Evolutionary conservation across 2,113 vertebrate genomes (phyloP).

Genomic region (Poeciliopsis prolifica): DNA sequence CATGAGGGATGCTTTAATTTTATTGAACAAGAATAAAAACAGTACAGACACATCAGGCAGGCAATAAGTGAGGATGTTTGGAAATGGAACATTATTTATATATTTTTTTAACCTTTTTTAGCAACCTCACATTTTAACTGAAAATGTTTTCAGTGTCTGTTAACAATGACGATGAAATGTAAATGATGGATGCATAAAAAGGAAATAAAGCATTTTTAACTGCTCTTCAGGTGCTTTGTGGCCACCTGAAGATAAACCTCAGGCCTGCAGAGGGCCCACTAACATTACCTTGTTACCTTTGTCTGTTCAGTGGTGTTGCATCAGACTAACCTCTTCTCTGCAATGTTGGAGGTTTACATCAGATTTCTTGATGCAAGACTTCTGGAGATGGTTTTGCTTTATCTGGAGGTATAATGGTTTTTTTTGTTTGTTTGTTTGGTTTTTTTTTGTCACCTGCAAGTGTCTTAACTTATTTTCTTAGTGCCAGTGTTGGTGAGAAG

Average conservation of each 20-base stretch:
- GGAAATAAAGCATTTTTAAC: slow-evolving; percentile 11
- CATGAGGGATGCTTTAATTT: slow-evolving; percentile 12
- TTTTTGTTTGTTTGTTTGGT: too few species aligned
- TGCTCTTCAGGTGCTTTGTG: neutral
- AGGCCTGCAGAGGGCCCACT: slow-evolving; percentile 64
- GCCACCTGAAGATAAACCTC: neutral
- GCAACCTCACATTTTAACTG: neutral
- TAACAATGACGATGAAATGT: neutral
- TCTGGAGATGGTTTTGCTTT: neutral
- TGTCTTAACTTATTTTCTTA: slow-evolving; percentile 4
- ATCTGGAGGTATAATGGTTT: neutral
- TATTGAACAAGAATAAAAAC: slow-evolving; percentile 4
- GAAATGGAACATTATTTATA: too few species aligned
- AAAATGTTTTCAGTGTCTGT: neutral
- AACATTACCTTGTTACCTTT: slow-evolving; percentile 34
- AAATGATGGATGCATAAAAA: slow-evolving; percentile 3
- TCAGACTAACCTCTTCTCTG: slow-evolving; percentile 3
- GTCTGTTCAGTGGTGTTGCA: slow-evolving; percentile 4
- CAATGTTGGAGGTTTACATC: neutral
- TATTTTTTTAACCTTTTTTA: too few species aligned
- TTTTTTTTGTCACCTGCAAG: neutral
- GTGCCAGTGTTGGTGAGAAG: slow-evolving; percentile 1
- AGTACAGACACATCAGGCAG: neutral
- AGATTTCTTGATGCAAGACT: neutral
- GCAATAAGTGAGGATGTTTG: neutral